Evolutionary conservation across 2,888 invertebrate species (phyloP).

Genomic region (Azorinus chamasolen): DNA sequence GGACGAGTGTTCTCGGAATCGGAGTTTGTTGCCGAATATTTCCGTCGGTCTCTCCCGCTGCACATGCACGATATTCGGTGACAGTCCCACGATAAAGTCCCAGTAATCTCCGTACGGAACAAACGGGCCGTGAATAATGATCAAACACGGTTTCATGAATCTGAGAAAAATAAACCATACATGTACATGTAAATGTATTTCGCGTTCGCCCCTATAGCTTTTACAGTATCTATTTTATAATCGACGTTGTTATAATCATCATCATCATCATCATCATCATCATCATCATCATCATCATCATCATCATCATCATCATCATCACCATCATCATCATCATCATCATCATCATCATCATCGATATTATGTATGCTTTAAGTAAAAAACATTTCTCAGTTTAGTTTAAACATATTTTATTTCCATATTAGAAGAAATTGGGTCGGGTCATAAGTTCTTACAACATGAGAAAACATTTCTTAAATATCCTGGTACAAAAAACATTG

Average conservation of each 20-base stretch:
- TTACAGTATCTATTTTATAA: background rate
- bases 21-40: conserved; percentile 61
- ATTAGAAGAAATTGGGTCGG: too few relatives aligned
- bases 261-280: background rate
- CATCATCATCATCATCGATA: conserved; percentile 21
- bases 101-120: conserved; percentile 67
- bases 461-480: too few relatives aligned
- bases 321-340: conserved; percentile 7
- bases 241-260: too few relatives aligned
- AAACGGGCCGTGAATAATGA: conserved; percentile 61
- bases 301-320: conserved; percentile 20
- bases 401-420: too few relatives aligned
- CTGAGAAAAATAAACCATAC: conserved; percentile 2
- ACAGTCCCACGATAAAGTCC: conserved; percentile 62
- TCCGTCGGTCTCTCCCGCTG: conserved; percentile 32
- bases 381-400: too few relatives aligned
- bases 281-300: conserved; percentile 4
- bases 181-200: too few relatives aligned
- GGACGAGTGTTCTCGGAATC: conserved; percentile 63
- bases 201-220: too few relatives aligned
- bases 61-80: conserved; percentile 66
- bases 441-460: too few relatives aligned
- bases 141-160: conserved; percentile 66
- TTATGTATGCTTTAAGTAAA: too few relatives aligned
- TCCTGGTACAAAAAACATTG: too few relatives aligned